These are phyloP conservation scores for Sinotaia quadrata DNA, from an alignment of 2,888 invertebrate genomes.

Conservation along the genomic window DNA sequence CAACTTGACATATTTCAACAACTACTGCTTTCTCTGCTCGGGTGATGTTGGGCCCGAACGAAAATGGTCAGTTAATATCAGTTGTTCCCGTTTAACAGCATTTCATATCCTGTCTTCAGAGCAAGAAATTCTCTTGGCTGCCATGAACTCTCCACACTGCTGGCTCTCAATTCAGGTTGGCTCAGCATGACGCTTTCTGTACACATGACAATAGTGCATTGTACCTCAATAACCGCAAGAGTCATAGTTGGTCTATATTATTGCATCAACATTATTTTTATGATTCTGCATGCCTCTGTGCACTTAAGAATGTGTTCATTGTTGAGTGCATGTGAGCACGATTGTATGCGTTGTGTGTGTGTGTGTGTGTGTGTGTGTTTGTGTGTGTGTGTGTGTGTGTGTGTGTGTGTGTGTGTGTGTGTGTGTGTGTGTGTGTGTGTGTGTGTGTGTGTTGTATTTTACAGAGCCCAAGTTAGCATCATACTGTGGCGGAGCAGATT, in stretches of 20 bases:
- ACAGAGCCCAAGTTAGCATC: no score
- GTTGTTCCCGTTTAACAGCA: slow-evolving; percentile 11
- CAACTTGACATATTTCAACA: slow-evolving; percentile 24
- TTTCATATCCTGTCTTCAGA: slow-evolving; percentile 10
- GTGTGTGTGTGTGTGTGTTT: slow-evolving; percentile 10
- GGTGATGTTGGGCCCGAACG: slow-evolving; percentile 10
- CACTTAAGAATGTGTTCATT: no score
- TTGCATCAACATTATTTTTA: no score
- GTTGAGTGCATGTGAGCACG: no score
- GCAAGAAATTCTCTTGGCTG: slow-evolving; percentile 4
- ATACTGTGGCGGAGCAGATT: no score
- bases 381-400: slow-evolving; percentile 14
- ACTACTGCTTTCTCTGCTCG: slow-evolving; percentile 21
- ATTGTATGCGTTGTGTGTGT: no score
- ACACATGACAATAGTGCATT: no score
- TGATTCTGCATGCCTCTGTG: no score
- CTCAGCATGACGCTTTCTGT: no score
- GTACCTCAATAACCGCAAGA: no score
- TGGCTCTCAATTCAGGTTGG: slow-evolving; percentile 10
- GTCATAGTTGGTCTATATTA: no score
- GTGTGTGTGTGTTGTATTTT: no score
- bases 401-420: not conserved
- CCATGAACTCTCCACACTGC: slow-evolving; percentile 9
- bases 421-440: not conserved
- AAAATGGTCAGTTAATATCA: slow-evolving; percentile 16